Evolutionary conservation across 2,797 vertebrate species (phyloP), one percentile per base, ranked within the genome.

Genomic region (Myotis daubentonii): DNA sequence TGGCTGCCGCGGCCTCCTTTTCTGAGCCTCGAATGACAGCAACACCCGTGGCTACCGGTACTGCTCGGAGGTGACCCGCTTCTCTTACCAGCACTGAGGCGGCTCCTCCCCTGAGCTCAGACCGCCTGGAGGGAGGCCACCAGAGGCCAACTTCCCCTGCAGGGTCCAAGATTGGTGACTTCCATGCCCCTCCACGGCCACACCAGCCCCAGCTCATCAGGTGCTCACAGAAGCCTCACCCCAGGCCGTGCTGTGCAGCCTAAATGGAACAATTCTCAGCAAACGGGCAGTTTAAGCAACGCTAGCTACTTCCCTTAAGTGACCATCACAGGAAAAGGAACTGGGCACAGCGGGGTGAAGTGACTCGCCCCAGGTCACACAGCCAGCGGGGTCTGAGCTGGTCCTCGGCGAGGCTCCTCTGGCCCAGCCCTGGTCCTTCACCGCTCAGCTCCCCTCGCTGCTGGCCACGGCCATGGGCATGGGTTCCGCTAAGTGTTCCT

Each of bases 391-490:
- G 3, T 53, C 25, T 23, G 62, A 33, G 41, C 72, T 28, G 33
- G 49, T 47, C 82, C 44, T 36, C 30, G 4, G 1, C 0, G 2
- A 71, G 30, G 17, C 33, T 19, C 47, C 81, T 36, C n/a, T 2
- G 41, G n/a, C n/a, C 51, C 65, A 30, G 44, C 66, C 47, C 38
- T 30, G 66, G 3, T 3, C 25, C 19, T 17, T n/a, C 28, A 44
- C 4, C 1, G 60, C 68, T 17, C 51, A 47, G 33, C 86, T 76
- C 57, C n/a, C 66, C 41, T 2, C 4, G 72, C 65, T 3, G 6
- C 17, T 3, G 36, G 57, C 68, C 6, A 0, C 15, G 6, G 33
- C 62, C 7, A 47, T 0, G 5, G 33, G 8, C 36, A 17, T 3
- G 15, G 36, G 30, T 22, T 36, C 70, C 60, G 10, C 5, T 28